Percentiles rank a stretch among this genome's conserved stretches.
Conservation (phyloP, 2,797 vertebrate species). For the Scolopax rusticola region DNA sequence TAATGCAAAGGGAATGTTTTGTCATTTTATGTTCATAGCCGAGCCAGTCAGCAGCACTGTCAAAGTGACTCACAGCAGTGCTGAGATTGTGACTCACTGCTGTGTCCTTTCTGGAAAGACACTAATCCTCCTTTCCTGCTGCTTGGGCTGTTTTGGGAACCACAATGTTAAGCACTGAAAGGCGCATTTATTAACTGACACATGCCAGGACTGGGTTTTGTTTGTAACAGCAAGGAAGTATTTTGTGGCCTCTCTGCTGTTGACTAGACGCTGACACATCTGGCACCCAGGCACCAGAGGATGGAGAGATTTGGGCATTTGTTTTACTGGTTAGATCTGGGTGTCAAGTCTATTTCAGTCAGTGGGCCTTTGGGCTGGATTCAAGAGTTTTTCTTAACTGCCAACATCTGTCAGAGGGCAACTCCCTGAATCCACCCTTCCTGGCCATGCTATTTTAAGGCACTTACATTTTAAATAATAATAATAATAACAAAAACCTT, state of each 20-base stretch:
- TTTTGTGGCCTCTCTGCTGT: constrained; percentile 30
- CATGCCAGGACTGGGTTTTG: constrained; percentile 3
- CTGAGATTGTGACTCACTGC: constrained; percentile 61
- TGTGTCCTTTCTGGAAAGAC: constrained; percentile 63
- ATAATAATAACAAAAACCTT: not conserved
- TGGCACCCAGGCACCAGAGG: constrained; percentile 50
- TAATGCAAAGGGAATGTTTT: constrained; percentile 42
- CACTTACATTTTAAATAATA: not conserved
- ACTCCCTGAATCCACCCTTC: constrained; percentile 37
- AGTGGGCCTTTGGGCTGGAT: constrained; percentile 3
- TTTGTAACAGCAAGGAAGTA: not conserved
- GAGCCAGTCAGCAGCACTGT: not conserved
- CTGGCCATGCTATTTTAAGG: constrained; percentile 44
- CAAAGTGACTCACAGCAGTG: constrained; percentile 52
- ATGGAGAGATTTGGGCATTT: not conserved
- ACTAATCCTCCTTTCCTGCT: constrained; percentile 65
- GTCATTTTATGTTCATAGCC: not conserved
- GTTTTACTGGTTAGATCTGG: constrained; percentile 6
- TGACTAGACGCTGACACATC: constrained; percentile 56
- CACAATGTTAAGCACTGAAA: constrained; percentile 31
- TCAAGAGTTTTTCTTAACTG: constrained; percentile 34
- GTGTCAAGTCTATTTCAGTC: constrained; percentile 43
- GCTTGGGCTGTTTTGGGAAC: constrained; percentile 44
- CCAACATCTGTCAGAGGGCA: constrained; percentile 32
- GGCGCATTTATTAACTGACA: constrained; percentile 42